Base-by-base conservation (phyloP, 23 tunicate species). In the Botrylloides violaceus region DNA sequence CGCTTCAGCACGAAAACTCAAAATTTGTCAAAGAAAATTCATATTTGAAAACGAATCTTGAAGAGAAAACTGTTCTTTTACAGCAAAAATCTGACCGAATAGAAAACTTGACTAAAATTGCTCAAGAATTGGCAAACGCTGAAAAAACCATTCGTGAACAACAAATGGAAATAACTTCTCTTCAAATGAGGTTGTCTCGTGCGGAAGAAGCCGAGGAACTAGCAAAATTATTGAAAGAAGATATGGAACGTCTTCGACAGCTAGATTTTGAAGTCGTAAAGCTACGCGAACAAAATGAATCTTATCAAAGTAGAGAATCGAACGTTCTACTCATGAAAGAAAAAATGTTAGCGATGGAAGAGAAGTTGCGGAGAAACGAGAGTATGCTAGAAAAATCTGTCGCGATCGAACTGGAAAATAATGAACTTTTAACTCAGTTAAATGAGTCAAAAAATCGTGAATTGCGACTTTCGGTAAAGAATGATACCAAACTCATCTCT, bases 251-350 rank as follows among this genome's bases (percentile, higher is more conserved):
- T 9, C 37, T 68, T 19, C 61, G 58, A 18, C 12, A 18, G 47
- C 58, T 68, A 32, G 74, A 68, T 35, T 20, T 37, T 24, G 74
- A 68, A 24, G 74, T 68, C 22, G 58, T 68, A 4, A 68, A 68
- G 28, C 47, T 68, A 24, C 24, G 58, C 0, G 58, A 37, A 37
- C 36, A 43, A 26, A 68, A 68, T 2, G 74, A 38, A 38, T 7
- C 4, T 71, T 84, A 21, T 53, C 71, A 75, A 29, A 77, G 78
- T 36, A 76, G 80, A 30, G 77, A 71, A 29, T 76, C 79, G 33
- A 87, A 87, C 76, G 35, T 34, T 61, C 65, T 30, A 18, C 75
- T 87, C 19, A 49, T 87, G 37, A 71, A 76, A 72, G 95, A 87
- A 70, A 80, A 80, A 53, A 59, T 87, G 18, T 9, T 75, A 18